Percentiles rank a stretch among this genome's conserved stretches.
These are phyloP conservation scores for Decapterus maruadsi DNA, from an alignment of 2,797 vertebrate species.

Conservation along the genomic window DNA sequence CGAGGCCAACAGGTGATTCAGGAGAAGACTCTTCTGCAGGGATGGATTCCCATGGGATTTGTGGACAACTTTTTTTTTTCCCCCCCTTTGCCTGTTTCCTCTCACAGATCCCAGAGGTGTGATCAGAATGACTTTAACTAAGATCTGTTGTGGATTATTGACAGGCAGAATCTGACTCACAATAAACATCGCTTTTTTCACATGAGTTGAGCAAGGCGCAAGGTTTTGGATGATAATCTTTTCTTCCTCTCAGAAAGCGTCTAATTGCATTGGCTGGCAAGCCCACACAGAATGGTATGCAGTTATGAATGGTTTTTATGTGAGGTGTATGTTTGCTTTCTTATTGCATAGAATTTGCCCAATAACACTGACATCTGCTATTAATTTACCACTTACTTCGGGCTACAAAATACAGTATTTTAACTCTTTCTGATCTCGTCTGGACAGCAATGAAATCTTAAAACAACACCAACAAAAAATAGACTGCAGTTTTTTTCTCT, in stretches of 20 bases:
- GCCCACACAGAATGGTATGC: slow-evolving; percentile 85
- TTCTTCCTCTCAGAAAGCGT: slow-evolving; percentile 83
- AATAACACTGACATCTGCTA: slow-evolving; percentile 83
- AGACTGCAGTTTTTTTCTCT: slow-evolving; percentile 33
- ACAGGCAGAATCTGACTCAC: slow-evolving; percentile 70
- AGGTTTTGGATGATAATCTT: slow-evolving; percentile 82
- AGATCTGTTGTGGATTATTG: slow-evolving; percentile 76
- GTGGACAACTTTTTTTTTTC: slow-evolving; percentile 56
- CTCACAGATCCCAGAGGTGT: slow-evolving; percentile 75
- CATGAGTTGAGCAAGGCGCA: slow-evolving; percentile 71
- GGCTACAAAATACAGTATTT: slow-evolving; percentile 54
- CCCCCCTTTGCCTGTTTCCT: slow-evolving; percentile 66
- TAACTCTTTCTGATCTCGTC: slow-evolving; percentile 63
- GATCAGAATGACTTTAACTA: slow-evolving; percentile 71
- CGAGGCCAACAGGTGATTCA: slow-evolving; percentile 79
- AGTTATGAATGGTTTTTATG: slow-evolving; percentile 81
- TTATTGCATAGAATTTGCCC: slow-evolving; percentile 86
- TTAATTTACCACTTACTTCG: slow-evolving; percentile 80
- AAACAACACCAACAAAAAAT: slow-evolving; percentile 27
- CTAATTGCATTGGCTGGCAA: slow-evolving; percentile 83
- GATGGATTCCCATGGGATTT: slow-evolving; percentile 79
- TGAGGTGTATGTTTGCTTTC: slow-evolving; percentile 81
- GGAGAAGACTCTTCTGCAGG: slow-evolving; percentile 55
- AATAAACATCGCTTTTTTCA: slow-evolving; percentile 65
- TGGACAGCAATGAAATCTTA: slow-evolving; percentile 46